phyloP scores from a whole-genome alignment of 2,113 vertebrate genomes.

The Narcine bancroftii region DNA sequence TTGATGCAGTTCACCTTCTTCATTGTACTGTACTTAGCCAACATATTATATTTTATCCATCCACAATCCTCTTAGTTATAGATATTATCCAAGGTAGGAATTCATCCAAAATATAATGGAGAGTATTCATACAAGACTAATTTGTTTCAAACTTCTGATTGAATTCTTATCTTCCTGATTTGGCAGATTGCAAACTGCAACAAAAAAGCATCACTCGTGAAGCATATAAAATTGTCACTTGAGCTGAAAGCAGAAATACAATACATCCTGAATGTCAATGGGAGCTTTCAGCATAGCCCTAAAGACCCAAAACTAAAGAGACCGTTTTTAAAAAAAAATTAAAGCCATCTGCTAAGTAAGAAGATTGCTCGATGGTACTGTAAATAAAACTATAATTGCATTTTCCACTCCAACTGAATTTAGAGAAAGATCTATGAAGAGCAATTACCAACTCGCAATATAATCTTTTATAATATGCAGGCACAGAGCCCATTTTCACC shows the following conservation, averaged over 20 bases:
- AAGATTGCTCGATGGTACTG: background rate
- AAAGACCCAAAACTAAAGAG: background rate
- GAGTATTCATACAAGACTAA: background rate
- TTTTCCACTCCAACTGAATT: slow-evolving; percentile 23
- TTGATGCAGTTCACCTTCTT: background rate
- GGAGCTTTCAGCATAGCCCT: background rate
- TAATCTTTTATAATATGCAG: slow-evolving; percentile 16
- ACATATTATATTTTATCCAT: background rate
- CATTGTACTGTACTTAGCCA: background rate
- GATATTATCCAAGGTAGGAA: background rate
- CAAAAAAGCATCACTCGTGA: background rate
- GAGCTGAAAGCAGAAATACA: background rate
- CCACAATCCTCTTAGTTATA: background rate
- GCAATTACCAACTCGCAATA: slow-evolving; percentile 28
- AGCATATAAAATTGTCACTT: background rate
- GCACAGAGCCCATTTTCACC: slow-evolving; percentile 32
- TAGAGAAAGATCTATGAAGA: background rate
- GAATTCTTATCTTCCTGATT: background rate
- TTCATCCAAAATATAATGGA: background rate
- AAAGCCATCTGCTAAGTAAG: background rate
- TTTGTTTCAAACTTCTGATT: slow-evolving; percentile 9
- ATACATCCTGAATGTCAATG: background rate
- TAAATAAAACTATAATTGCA: slow-evolving; percentile 29
- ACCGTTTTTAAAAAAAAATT: background rate
- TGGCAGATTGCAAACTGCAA: background rate